phyloP scores from a whole-genome alignment of 2,113 vertebrate genomes.

The Crotalus tigris region DNA sequence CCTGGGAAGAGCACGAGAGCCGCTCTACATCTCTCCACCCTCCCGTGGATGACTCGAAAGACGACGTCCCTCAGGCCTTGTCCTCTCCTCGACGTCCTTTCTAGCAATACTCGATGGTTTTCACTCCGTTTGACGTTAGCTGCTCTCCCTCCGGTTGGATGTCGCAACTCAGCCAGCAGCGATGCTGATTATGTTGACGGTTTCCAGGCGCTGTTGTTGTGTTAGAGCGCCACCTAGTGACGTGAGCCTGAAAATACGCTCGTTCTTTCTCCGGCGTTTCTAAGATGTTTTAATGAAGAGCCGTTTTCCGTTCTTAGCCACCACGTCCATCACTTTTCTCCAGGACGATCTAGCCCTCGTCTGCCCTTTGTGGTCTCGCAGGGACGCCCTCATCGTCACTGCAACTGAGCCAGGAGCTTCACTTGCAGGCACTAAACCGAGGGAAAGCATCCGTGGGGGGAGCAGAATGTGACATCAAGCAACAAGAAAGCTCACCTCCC shows the following conservation, averaged over 20 bases:
- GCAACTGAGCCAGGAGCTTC: no score
- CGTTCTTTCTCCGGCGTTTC: neutral
- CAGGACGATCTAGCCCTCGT: neutral
- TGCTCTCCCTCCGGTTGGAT: neutral
- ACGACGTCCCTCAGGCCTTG: no score
- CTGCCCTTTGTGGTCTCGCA: no score
- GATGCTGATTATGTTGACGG: no score
- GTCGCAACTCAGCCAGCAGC: neutral
- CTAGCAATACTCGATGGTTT: neutral
- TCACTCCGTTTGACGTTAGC: neutral
- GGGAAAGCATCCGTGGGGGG: no score
- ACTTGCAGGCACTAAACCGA: no score
- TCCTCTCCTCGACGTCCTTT: neutral
- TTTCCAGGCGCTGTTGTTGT: neutral
- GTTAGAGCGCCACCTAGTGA: neutral
- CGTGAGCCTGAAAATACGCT: neutral
- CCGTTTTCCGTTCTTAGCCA: neutral
- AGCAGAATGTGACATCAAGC: no score
- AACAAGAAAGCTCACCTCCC: no score
- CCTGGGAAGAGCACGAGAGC: no score
- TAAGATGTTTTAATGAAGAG: neutral
- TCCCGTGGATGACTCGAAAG: no score
- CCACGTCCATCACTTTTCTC: neutral
- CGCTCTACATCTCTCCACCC: no score
- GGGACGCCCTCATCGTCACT: no score